Evolutionary conservation across 2,113 vertebrate species (phyloP).

Genomic region (Pterophyllum scalare): DNA sequence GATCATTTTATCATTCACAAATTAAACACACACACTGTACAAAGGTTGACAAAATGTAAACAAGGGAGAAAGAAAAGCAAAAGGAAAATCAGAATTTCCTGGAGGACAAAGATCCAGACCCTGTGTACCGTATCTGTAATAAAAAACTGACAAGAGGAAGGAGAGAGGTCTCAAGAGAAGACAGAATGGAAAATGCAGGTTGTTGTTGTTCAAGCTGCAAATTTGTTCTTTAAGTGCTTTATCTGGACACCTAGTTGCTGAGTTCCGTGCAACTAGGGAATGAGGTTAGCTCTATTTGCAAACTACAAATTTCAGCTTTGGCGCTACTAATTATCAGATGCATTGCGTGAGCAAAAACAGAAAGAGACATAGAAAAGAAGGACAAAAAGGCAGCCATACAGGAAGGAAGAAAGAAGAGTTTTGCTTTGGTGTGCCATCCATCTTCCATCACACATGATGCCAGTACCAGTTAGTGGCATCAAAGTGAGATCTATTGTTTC

Average conservation of each 20-base stretch:
- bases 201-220: not conserved
- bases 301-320: not conserved
- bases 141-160: not conserved
- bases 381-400: not conserved
- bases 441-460: not conserved
- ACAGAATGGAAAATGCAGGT: not conserved
- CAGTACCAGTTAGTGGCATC: not conserved
- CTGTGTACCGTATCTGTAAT: not conserved
- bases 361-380: not conserved
- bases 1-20: not conserved
- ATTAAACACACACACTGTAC: not conserved
- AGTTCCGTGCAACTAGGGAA: not conserved
- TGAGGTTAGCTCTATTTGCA: slow-evolving; percentile 4
- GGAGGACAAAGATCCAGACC: not conserved
- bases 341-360: not conserved
- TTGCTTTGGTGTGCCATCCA: not conserved
- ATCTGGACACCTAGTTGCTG: not conserved
- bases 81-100: not conserved
- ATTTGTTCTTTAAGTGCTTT: not conserved
- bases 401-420: not conserved
- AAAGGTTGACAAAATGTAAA: not conserved
- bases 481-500: not conserved
- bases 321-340: slow-evolving; percentile 13
- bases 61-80: not conserved
- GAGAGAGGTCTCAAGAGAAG: not conserved